Conservation (phyloP, 2,888 invertebrate species). For the Megalurothrips usitatus region DNA sequence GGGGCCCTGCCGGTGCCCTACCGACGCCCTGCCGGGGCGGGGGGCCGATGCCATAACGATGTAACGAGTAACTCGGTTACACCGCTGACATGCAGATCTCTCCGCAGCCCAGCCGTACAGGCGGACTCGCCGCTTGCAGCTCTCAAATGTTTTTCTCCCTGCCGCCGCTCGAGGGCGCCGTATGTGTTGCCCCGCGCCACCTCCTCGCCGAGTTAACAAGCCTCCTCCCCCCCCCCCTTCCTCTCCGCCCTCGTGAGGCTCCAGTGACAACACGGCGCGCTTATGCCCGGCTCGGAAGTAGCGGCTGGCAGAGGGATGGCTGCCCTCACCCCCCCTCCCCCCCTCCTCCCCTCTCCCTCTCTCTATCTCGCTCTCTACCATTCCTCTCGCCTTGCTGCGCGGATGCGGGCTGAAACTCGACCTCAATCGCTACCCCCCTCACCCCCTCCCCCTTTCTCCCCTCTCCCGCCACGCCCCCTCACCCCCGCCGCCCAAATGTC, state of each 20-base stretch:
- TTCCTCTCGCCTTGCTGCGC: not conserved
- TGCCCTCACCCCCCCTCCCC: not conserved
- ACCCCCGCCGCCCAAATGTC: too few species aligned
- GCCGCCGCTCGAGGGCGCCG: not conserved
- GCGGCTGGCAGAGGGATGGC: not conserved
- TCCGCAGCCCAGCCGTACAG: too few species aligned
- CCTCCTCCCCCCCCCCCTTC: not conserved
- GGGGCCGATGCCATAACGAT: too few species aligned
- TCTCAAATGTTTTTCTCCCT: not conserved
- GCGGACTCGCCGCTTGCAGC: too few species aligned
- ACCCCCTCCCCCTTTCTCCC: too few species aligned
- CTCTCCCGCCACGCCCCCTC: too few species aligned
- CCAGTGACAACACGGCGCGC: not conserved
- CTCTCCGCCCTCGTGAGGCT: not conserved
- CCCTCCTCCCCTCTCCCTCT: not conserved
- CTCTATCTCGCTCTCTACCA: not conserved
- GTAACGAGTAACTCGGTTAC: too few species aligned
- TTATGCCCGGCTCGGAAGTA: not conserved
- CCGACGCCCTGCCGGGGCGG: too few species aligned
- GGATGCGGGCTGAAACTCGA: too few species aligned
- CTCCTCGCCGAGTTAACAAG: constrained; percentile 3
- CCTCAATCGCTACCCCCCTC: too few species aligned
- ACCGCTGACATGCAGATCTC: too few species aligned
- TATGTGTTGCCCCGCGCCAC: not conserved
- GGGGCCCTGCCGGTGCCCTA: too few species aligned